Base-by-base conservation (phyloP, 2,888 invertebrate species). In the Synanthedon formicaeformis region DNA sequence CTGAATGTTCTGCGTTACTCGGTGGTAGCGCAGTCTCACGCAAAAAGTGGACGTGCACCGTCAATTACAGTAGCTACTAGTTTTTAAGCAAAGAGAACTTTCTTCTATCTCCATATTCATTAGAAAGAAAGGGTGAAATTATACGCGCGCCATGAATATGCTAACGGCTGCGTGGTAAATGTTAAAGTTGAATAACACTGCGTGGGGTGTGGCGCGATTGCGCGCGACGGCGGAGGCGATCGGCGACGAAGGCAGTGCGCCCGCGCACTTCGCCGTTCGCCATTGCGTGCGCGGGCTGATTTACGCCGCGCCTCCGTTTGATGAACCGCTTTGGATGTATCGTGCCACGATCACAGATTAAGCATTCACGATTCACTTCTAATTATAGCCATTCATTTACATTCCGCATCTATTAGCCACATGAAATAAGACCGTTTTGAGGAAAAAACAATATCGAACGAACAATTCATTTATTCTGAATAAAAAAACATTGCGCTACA, bases 41-140 rank as follows among this genome's bases (percentile, higher is more conserved):
- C 73, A 79, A 81, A 80, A 80, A 78, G 67, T 53, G 61, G 60
- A 61, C 60, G 68, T 66, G 73, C 61, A 62, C 62, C 67, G 69
- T 75, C 82, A 81, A 83, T 83, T 85, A 82, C 73, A 73, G 78
- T 71, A 75, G 78, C 76, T 63, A 70, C 75, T 71, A 77, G 78
- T 82, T 82, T 83, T 81, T 81, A 70, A 72, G 59, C 61, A 73
- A 76, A 78, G 84, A 82, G 85, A 84, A 86, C 86, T 86, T 86
- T 86, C 86, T 85, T 81, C 77, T 57, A 84, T 81, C 71, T 76
- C 72, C 81, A 85, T 86, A 84, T 82, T 78, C 80, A 81, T 78
- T 71, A 70, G 71, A 80, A 82, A 81, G 83, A 86, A 85, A 85
- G 83, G 84, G 81, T 80, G 82, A 81, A 82, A 83, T 84, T 83